phyloP scores from a whole-genome alignment of 2,888 invertebrate genomes.

The Luperina testacea region DNA sequence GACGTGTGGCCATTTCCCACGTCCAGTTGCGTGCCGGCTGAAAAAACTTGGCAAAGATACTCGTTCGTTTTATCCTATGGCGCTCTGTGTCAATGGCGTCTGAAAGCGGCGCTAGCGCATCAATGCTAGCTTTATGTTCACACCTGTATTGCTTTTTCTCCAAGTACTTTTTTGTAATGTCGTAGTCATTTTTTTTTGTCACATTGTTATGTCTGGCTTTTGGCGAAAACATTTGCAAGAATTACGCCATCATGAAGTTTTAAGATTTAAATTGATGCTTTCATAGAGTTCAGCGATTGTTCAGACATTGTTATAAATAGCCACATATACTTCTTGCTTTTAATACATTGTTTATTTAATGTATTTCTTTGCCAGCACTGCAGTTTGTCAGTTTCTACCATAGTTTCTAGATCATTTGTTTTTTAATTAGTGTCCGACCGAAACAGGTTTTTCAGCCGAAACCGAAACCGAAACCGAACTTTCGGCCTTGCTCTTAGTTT shows the following conservation, averaged over 20 bases:
- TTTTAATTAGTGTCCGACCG: too few relatives aligned
- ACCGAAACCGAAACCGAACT: too few relatives aligned
- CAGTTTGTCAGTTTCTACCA: constrained; percentile 18
- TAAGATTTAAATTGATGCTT: constrained; percentile 18
- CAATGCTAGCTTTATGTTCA: constrained; percentile 36
- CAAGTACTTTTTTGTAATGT: constrained; percentile 10
- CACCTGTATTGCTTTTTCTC: constrained; percentile 29
- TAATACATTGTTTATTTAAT: constrained; percentile 24
- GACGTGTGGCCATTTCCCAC: constrained; percentile 75
- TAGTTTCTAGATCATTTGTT: constrained; percentile 4
- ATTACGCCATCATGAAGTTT: constrained; percentile 43
- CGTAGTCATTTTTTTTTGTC: constrained; percentile 18
- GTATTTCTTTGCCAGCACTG: constrained; percentile 19
- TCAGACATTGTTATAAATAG: constrained; percentile 33
- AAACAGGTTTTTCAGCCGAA: too few relatives aligned
- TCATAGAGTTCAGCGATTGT: constrained; percentile 32
- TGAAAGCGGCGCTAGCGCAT: constrained; percentile 71
- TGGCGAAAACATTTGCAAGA: constrained; percentile 40
- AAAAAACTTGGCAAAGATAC: constrained; percentile 85
- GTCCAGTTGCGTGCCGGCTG: constrained; percentile 76
- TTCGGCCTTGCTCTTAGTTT: too few relatives aligned
- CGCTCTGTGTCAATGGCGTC: constrained; percentile 79
- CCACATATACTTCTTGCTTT: constrained; percentile 19
- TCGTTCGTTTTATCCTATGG: constrained; percentile 78
- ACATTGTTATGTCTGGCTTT: constrained; percentile 40